phyloP scores from a whole-genome alignment of 2,113 vertebrate genomes.

The Galemys pyrenaicus region DNA sequence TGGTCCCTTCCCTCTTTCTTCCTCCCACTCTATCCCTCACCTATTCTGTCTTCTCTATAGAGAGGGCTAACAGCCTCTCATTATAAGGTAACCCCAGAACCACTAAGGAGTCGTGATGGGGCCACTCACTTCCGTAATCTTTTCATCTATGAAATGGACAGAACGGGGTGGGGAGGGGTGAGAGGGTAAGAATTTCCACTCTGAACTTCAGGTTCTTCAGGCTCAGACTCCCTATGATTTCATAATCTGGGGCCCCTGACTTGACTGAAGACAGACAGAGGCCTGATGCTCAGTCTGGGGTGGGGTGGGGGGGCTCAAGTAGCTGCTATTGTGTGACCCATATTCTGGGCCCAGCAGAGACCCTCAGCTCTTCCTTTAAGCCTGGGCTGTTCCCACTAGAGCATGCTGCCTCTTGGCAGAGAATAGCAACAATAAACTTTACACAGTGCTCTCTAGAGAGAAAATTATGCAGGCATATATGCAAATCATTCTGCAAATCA shows the following conservation, averaged over 20 bases:
- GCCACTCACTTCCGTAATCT: neutral
- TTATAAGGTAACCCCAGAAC: neutral
- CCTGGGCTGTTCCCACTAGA: neutral
- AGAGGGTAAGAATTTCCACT: neutral
- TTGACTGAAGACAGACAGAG: neutral
- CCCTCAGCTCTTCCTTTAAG: neutral
- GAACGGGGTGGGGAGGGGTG: neutral
- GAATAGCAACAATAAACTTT: neutral
- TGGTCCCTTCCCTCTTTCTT: neutral
- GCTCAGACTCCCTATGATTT: neutral
- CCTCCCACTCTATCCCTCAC: neutral
- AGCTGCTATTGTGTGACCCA: neutral
- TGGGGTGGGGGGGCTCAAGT: neutral
- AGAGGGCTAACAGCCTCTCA: neutral
- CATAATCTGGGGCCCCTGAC: neutral
- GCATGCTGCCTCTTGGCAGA: neutral
- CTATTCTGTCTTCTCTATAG: neutral
- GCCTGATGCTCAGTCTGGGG: neutral
- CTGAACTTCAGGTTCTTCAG: neutral
- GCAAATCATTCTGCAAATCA: neutral
- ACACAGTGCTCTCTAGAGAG: neutral
- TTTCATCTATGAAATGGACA: neutral
- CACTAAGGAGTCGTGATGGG: neutral
- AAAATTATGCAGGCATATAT: neutral
- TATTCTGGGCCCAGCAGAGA: neutral